A percentile compares a stretch with the other conserved stretches of the same genome.
Evolutionary conservation across 23 tunicate genomes (phyloP).

Genomic region (Ciona savignyi): DNA sequence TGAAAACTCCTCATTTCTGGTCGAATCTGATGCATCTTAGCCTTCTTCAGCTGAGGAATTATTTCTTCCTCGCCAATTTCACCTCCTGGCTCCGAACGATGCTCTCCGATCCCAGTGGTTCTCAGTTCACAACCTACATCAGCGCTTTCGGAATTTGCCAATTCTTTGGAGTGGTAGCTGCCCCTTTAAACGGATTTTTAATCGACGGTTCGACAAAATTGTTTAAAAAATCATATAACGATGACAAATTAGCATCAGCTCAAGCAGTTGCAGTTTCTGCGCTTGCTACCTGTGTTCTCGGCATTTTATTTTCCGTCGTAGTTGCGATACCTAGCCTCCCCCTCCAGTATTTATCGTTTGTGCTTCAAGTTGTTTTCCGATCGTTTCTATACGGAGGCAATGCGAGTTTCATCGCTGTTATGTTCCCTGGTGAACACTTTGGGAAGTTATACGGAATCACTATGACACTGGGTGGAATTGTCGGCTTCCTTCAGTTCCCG

Average conservation of each 20-base stretch:
- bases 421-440: constrained; percentile 69
- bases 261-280: constrained; percentile 46
- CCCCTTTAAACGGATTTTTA: constrained; percentile 85
- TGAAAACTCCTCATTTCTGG: constrained; percentile 39
- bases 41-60: constrained; percentile 67
- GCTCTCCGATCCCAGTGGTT: constrained; percentile 3
- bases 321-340: constrained; percentile 31
- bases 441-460: constrained; percentile 85
- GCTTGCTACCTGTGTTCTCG: constrained; percentile 50
- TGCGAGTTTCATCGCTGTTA: constrained; percentile 60
- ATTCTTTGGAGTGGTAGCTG: constrained; percentile 77
- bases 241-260: constrained; percentile 14
- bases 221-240: constrained; percentile 1
- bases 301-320: constrained; percentile 49
- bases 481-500: constrained; percentile 66
- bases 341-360: constrained; percentile 76
- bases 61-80: constrained; percentile 79
- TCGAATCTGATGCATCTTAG: constrained; percentile 66
- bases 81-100: constrained; percentile 26
- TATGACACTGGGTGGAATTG: constrained; percentile 65
- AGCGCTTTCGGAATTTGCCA: constrained; percentile 86
- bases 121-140: constrained; percentile 13
- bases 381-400: constrained; percentile 93
- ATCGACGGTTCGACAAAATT: constrained; percentile 41
- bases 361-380: constrained; percentile 66